Base-by-base conservation (phyloP, 1,140 invertebrate genomes). In the Drosophila paulistorum region DNA sequence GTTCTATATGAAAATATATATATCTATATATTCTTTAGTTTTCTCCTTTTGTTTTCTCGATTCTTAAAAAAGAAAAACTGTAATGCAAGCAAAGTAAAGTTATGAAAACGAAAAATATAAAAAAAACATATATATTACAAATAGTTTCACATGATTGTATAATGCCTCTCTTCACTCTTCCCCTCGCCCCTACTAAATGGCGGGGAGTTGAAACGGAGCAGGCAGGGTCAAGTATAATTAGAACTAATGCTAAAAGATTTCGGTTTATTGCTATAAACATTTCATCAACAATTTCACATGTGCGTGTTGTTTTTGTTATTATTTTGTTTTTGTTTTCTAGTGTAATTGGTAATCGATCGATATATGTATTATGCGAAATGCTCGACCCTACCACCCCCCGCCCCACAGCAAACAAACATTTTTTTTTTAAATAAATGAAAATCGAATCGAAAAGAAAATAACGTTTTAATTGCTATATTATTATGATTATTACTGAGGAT, bases 401-500 rank as follows among this genome's bases (percentile, higher is more conserved):
- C 14, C 7, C 17, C 14, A 17, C 2, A 45, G 17, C 14, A 45
- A 7, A 45, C 5, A 48, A 20, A 33, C 10, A 57, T 0, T 0
- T 4, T 26, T 26, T 26, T 30, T 55, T 55, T 11, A 57, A 33
- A 33, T 23, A 30, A 57, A 33, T 10, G n/a, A 30, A 30, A 30
- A 33, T 6, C 55, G 26, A 57, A 62, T 7, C 61, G 58, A 63
- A 9, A 26, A 37, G 3, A 59, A 14, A 9, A 20, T 20, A 35
- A 39, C 17, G 58, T 73, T 62, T 69, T 68, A 61, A 51, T 61
- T 62, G 33, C 55, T 62, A 41, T 62, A 41, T 65, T 30, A 64
- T 68, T 73, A 74, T 59, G 55, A 74, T 61, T 64, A 63, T 17
- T 30, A 59, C 63, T 41, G 45, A 51, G 45, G 45, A 51, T 14